Percentiles rank a stretch among this genome's conserved stretches.
phyloP scores from a whole-genome alignment of 2,113 vertebrate species.

The Physeter macrocephalus region DNA sequence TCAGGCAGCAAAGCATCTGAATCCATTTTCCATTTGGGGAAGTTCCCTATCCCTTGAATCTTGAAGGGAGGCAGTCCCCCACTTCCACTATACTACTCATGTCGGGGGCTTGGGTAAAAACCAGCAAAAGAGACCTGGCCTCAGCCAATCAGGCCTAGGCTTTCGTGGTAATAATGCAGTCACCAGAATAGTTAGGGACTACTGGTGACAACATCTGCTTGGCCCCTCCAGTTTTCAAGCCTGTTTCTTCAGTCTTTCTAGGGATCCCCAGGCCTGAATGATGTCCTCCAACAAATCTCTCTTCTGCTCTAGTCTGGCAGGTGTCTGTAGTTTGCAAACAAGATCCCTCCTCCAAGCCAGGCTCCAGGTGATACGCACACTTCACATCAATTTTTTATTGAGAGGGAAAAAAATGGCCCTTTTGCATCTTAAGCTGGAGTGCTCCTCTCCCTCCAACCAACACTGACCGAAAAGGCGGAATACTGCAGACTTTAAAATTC shows the following conservation, averaged over 20 bases:
- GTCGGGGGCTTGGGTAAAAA: not conserved
- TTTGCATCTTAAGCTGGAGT: not conserved
- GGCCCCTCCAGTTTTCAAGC: not conserved
- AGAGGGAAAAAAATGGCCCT: not conserved
- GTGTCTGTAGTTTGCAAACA: not conserved
- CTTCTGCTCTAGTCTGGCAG: not conserved
- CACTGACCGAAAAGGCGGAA: not conserved
- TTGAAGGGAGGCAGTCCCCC: not conserved
- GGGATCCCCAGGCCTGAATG: not conserved
- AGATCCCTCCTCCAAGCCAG: not conserved
- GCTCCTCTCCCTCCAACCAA: not conserved
- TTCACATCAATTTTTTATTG: slow-evolving; percentile 13
- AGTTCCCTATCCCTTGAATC: not conserved
- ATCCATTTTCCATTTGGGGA: not conserved
- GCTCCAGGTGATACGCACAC: not conserved
- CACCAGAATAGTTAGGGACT: not conserved
- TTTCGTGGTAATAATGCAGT: not conserved
- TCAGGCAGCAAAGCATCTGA: not conserved
- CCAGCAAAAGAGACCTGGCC: not conserved
- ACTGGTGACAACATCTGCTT: not conserved
- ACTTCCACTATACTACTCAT: not conserved
- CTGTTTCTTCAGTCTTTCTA: not conserved
- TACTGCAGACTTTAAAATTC: not conserved
- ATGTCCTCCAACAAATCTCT: not conserved
- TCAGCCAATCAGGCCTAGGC: not conserved